Evolutionary conservation across 37 sponge, comb jelly and placozoan genomes (phyloP).

Genomic region (Spongia lamella): DNA sequence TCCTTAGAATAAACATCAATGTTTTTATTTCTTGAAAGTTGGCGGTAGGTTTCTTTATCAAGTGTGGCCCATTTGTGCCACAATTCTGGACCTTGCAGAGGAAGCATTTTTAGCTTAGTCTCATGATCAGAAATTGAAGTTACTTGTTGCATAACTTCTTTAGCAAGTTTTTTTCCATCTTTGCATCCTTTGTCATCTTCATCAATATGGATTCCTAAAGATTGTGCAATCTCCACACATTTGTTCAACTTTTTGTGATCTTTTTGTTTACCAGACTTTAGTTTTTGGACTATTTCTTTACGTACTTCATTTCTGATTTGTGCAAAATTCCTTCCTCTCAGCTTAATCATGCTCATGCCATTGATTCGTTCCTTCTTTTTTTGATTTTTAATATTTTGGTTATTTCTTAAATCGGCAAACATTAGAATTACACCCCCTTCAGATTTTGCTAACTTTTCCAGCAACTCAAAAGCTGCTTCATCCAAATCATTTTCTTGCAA

Average conservation of each 20-base stretch:
- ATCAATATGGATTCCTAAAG: slow-evolving; percentile 14
- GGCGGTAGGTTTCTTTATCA: slow-evolving; percentile 26
- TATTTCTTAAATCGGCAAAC: not conserved
- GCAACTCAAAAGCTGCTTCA: not conserved
- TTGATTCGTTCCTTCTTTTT: not conserved
- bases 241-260: not conserved
- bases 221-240: not conserved
- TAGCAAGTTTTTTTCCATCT: slow-evolving; percentile 5
- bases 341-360: not conserved
- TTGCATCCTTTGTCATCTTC: slow-evolving; percentile 6
- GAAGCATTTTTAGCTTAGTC: slow-evolving; percentile 4
- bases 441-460: not conserved
- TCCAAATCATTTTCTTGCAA: slow-evolving; percentile 12
- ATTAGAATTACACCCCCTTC: slow-evolving; percentile 6
- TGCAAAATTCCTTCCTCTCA: not conserved
- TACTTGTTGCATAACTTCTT: not conserved
- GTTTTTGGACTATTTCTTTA: slow-evolving; percentile 2
- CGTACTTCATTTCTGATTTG: not conserved
- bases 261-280: not conserved
- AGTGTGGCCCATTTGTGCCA: slow-evolving; percentile 28
- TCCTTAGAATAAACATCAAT: slow-evolving; percentile 1
- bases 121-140: not conserved
- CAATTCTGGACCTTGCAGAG: slow-evolving; percentile 17
- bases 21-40: not conserved
- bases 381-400: not conserved